Evolutionary conservation across 2,797 vertebrate species (phyloP).

Genomic region (Crocidura indochinensis): DNA sequence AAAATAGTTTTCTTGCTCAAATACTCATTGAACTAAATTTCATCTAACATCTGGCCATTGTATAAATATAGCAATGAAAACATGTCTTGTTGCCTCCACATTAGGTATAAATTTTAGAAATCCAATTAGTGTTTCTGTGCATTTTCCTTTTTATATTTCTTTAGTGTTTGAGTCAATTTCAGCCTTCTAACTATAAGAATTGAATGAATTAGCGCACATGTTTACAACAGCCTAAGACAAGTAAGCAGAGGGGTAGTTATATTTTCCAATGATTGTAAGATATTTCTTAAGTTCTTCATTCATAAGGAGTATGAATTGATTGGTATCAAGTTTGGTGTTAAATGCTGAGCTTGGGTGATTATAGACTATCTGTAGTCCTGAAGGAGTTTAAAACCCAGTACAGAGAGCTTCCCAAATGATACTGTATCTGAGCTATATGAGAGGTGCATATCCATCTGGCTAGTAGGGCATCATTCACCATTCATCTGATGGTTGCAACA

Average conservation of each 20-base stretch:
- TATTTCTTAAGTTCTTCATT: conserved; percentile 55
- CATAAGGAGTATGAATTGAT: background rate
- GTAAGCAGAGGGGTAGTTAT: background rate
- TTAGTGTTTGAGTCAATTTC: conserved; percentile 67
- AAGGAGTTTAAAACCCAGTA: conserved; percentile 12
- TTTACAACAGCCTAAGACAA: conserved; percentile 23
- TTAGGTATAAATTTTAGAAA: conserved; percentile 76
- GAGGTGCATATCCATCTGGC: background rate
- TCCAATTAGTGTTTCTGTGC: conserved; percentile 73
- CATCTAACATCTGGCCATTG: conserved; percentile 81
- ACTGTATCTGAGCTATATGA: background rate
- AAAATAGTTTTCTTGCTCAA: conserved; percentile 73
- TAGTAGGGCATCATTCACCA: background rate
- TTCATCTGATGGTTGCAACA: background rate
- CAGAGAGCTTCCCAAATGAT: background rate
- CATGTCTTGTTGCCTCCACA: conserved; percentile 77
- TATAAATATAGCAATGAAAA: conserved; percentile 83
- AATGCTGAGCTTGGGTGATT: background rate
- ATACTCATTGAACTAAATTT: conserved; percentile 78
- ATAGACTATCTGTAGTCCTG: conserved; percentile 37
- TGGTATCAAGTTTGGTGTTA: conserved; percentile 50
- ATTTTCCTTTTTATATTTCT: conserved; percentile 67
- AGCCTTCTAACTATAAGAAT: conserved; percentile 42
- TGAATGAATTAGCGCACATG: conserved; percentile 65
- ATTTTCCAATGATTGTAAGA: conserved; percentile 55